Base-by-base conservation (phyloP, 2,888 invertebrate genomes). In the Diachrysia chrysitis region DNA sequence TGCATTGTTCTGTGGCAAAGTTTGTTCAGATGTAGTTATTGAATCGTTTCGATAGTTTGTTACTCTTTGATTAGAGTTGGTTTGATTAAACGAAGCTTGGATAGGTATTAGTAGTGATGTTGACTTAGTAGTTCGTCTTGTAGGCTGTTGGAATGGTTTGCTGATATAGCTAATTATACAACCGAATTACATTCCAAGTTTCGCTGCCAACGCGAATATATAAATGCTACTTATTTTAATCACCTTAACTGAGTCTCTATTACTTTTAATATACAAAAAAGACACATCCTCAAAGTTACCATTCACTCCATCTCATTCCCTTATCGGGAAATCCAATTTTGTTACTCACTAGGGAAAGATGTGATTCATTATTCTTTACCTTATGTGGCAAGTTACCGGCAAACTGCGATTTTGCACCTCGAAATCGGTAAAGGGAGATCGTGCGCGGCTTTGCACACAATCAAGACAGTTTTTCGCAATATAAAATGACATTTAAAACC, bases 1-100 rank as follows among this genome's bases (percentile, higher is more conserved):
- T 89, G 86, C 89, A 85, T 88, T 88, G 89, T 87, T 87, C 82
- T 76, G 75, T 70, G 83, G 81, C 82, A 85, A 87, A 84, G 73
- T 85, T 82, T 73, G 70, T 55, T 48, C 57, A 48, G 60, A 73
- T 71, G 63, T 76, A 66, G 65, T 81, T 73, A 76, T 76, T 68
- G 76, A 81, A 74, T 56, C 54, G 55, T 55, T 78, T 59, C 78
- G 71, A 71, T 80, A 71, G 78, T 71, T 69, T 60, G 66, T 72
- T 63, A 56, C 19, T 63, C 56, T 61, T 72, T 66, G 62, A 62
- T 23, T 59, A 21, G 29, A 58, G 59, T 65, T 65, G 29, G 23
- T 17, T 61, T 51, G 42, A 63, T 71, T 61, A 25, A 53, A 53
- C 69, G 73, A 25, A 65, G 65, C 69, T 73, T 54, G 19, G 48